Conservation (phyloP, 2,797 vertebrate species). For the Ficedula albicollis region DNA sequence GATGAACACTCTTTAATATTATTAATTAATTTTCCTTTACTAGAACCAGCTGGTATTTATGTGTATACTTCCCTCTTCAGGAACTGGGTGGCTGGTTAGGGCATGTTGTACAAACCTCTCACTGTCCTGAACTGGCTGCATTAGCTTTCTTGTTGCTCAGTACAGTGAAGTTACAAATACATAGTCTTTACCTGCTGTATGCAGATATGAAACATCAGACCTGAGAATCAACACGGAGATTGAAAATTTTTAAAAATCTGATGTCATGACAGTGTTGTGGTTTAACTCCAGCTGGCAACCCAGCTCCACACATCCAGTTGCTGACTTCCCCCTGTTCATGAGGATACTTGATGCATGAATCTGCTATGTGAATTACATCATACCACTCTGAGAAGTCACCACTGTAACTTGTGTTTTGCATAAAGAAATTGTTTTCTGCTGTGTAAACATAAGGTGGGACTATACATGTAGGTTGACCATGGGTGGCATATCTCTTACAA, state of each 20-base stretch:
- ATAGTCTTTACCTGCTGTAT: not conserved
- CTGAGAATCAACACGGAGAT: not conserved
- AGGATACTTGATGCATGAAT: not conserved
- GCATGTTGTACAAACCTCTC: conserved; percentile 29
- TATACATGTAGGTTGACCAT: not conserved
- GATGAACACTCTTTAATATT: not conserved
- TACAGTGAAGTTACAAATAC: conserved; percentile 5
- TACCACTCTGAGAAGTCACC: not conserved
- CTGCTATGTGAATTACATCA: not conserved
- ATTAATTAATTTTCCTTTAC: conserved; percentile 15
- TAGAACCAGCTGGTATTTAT: conserved; percentile 55
- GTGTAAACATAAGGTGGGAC: not conserved
- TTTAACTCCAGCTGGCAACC: not conserved
- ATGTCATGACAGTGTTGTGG: not conserved
- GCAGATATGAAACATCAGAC: not conserved
- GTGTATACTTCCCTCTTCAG: conserved; percentile 18
- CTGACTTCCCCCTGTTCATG: not conserved
- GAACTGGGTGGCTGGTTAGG: not conserved
- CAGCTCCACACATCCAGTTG: not conserved
- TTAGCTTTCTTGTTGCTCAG: conserved; percentile 31
- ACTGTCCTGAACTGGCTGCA: conserved; percentile 27
- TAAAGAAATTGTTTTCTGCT: not conserved
- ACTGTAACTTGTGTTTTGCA: not conserved
- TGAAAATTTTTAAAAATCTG: not conserved
- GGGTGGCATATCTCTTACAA: not conserved